Percentiles rank a stretch among this genome's conserved stretches.
Evolutionary conservation across 2,113 vertebrate genomes (phyloP).

Genomic region (Oncorhynchus gorbuscha): DNA sequence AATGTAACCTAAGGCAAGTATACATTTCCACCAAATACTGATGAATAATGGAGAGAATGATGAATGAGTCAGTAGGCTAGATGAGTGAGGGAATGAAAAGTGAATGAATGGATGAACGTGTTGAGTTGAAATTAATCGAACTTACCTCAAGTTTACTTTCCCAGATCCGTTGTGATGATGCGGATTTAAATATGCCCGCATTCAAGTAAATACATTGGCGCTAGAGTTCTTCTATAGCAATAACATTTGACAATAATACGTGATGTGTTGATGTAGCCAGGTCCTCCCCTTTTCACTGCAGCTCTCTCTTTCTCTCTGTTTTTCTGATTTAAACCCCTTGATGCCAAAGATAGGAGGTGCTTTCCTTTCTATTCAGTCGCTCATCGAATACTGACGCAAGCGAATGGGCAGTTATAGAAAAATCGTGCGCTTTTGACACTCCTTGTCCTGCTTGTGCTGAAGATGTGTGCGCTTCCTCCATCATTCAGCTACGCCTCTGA

Average conservation of each 20-base stretch:
- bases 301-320: neutral
- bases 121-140: neutral
- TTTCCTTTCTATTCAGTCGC: neutral
- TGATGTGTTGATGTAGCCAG: conserved; percentile 6
- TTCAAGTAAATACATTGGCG: neutral
- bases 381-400: conserved; percentile 1
- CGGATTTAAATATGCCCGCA: neutral
- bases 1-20: too few relatives aligned
- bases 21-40: too few relatives aligned
- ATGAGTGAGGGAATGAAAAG: too few relatives aligned
- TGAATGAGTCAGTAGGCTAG: too few relatives aligned
- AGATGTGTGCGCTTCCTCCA: neutral
- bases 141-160: conserved; percentile 14
- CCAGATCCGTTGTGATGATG: neutral
- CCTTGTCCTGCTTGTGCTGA: neutral
- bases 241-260: conserved; percentile 15
- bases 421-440: neutral
- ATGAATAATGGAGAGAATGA: too few relatives aligned
- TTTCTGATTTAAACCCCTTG: neutral
- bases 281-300: neutral
- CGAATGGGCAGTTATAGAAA: neutral
- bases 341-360: neutral
- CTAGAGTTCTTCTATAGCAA: neutral
- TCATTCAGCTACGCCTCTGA: neutral
- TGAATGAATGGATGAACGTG: neutral